These are phyloP conservation scores for Manis crassicaudata DNA, from an alignment of 2,797 vertebrate species.

Conservation along the genomic window DNA sequence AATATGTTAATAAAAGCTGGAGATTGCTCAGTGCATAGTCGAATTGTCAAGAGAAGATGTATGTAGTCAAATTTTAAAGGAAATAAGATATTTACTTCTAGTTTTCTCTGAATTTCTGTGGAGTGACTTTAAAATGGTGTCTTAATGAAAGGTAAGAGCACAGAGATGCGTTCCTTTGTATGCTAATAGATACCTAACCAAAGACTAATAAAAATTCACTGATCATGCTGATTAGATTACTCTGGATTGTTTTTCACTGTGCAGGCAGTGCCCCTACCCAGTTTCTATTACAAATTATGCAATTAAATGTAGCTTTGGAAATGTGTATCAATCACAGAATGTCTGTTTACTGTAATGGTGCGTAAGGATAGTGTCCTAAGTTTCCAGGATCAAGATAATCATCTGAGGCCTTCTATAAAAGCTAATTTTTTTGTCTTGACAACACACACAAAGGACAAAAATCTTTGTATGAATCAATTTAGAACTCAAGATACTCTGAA, in stretches of 20 bases:
- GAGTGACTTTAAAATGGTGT: conserved; percentile 7
- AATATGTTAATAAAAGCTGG: conserved; percentile 16
- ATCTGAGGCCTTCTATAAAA: background rate
- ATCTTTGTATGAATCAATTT: background rate
- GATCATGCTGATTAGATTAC: conserved; percentile 62
- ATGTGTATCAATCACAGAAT: conserved; percentile 56
- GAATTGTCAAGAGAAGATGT: background rate
- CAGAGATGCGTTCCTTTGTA: conserved; percentile 6
- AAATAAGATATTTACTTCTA: background rate
- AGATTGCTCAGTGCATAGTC: background rate
- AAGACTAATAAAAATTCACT: conserved; percentile 72
- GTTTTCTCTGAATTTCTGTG: background rate
- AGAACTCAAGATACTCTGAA: conserved; percentile 46
- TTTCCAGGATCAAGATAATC: conserved; percentile 28
- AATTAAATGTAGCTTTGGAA: conserved; percentile 59
- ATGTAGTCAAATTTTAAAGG: background rate
- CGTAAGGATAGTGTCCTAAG: background rate
- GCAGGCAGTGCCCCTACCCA: conserved; percentile 50
- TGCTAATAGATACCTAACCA: conserved; percentile 16
- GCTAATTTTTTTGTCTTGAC: background rate
- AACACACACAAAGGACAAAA: background rate
- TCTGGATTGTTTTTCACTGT: conserved; percentile 63
- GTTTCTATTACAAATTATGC: conserved; percentile 57
- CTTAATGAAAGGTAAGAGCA: conserved; percentile 9
- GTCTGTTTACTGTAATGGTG: background rate